Evolutionary conservation across 23 tunicate species (phyloP), one percentile per base, ranked within the genome.

Genomic region (Halocynthia aurantium): DNA sequence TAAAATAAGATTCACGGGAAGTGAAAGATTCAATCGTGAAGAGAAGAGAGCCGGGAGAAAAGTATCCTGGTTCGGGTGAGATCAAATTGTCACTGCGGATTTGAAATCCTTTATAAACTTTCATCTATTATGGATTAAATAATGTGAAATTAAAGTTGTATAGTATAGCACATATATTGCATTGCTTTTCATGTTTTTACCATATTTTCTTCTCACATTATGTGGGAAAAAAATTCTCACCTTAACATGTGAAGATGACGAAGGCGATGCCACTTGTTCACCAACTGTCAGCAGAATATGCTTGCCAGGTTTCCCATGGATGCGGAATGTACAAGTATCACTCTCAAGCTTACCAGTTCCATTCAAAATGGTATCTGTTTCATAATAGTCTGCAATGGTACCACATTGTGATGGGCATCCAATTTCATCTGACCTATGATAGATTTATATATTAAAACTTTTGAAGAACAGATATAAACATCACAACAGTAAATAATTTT

Each of bases 371-470:
- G 55, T 44, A 8, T 74, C 56, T n/a, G 63, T n/a, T 13, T 8
- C 65, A 65, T 82, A 92, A 21, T 82, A 50, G 69, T 92, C 98
- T 61, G 98, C 92, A 44, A 82, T 49, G 7, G 68, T 70, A 6
- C 98, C 92, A 70, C 98, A 92, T 15, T 65, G 58, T 7, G 98
- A 92, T 18, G 92, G 68, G 75, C 98, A 92, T n/a, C 98, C 98
- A 20, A 92, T 78, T 75, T 92, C 98, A 69, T 92, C 98, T 55
- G 83, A 74, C 98, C 98, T 92, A 69, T 52, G 68, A 52, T 10
- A 67, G 6, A 31, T 31, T 31, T 31, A 31, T 31, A 31, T 31
- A 31, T 0, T 1, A 31, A 31, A 31, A 0, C 44, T 31, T 31
- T 0, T 4, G 4, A 4, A 13, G 64, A n/a, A 58, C 18, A 58